Evolutionary conservation across 1,140 invertebrate genomes (phyloP), one percentile per base, ranked within the genome.

Genomic region (Lasioglossum baleicum): DNA sequence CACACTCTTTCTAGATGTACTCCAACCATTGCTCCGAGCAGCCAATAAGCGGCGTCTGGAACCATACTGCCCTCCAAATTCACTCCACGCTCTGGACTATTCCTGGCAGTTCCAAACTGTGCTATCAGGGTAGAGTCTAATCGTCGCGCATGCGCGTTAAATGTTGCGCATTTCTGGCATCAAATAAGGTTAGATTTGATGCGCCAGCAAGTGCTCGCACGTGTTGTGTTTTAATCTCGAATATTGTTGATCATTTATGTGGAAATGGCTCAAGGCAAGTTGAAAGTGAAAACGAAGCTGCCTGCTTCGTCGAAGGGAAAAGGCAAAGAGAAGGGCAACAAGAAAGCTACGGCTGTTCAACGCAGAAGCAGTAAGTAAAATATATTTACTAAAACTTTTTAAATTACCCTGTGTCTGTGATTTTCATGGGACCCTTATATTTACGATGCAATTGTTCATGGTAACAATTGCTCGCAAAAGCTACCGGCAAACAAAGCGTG

Each of bases 201-300:
- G 15, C 17, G 22, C 13, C 10, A 4, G 7, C 44, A 15, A 1
- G 5, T 42, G 10, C 35, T 60, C 56, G 42, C 69, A 71, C 56
- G 60, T 73, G 31, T 15, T 74, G 26, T 10, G 4, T 40, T 2
- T 65, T 7, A n/a, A 1, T 17, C 10, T 22, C n/a, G 6, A 20
- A 17, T 42, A 48, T 48, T n/a, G 35, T 40, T 42, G 26, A 76
- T 61, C 8, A 40, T 31, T 63, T 53, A 26, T n/a, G n/a, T n/a
- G n/a, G 2, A 65, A 79, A 95, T 95, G 95, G 91, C 94, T 0
- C 95, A 95, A 89, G 94, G 94, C 76, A 95, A 95, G 87, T 90
- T 95, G 66, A 95, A 95, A 90, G 92, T 93, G 7, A 94, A 95
- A 87, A 84, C 93, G 0, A 95, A 95, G 84, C 48, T 94, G 17